Evolutionary conservation across 2,113 vertebrate species (phyloP), one percentile per base, ranked within the genome.

Genomic region (Cebus imitator): DNA sequence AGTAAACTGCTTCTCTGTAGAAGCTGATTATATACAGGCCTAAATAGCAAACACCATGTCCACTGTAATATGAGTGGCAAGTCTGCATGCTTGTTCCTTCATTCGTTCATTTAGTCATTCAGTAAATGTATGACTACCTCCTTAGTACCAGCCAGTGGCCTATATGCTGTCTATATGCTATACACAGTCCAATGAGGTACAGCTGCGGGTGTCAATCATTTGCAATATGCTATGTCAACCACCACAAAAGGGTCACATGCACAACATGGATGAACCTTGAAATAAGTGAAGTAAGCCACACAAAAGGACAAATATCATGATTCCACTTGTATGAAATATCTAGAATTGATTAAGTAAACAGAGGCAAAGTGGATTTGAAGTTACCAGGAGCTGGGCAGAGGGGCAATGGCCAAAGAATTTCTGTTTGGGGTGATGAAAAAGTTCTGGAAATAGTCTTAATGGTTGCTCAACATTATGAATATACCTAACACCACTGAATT

Each of bases 1-100:
- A 93, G 40, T 32, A 78, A 90, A 48, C 75, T 91, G 45, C 40
- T 95, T 95, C 43, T 90, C 72, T 75, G 96, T 90, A 94, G 58
- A 87, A 93, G 23, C 16, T 45, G 76, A 86, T 70, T 82, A 79
- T 17, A 75, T 94, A 73, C 13, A 64, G 80, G 25, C 23, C 48
- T 52, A 57, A 48, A 40, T 7, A 72, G 50, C 75, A 70, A n/a
- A 86, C 79, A 30, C 11, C 20, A 70, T 35, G 13, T 32, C 84
- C 25, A 45, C 61, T 64, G 27, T 8, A 61, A 37, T 2, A n/a
- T 1, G 48, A 83, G 2, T 52, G 58, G 27, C 18, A 9, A 61
- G 52, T 50, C 0, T 66, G 32, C 57, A 25, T 2, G 70, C 8
- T 58, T 2, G 1, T 16, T 89, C 35, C 40, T 92, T 87, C 17